Evolutionary conservation across 2,888 invertebrate genomes (phyloP).

Genomic region (Carcina quercana): DNA sequence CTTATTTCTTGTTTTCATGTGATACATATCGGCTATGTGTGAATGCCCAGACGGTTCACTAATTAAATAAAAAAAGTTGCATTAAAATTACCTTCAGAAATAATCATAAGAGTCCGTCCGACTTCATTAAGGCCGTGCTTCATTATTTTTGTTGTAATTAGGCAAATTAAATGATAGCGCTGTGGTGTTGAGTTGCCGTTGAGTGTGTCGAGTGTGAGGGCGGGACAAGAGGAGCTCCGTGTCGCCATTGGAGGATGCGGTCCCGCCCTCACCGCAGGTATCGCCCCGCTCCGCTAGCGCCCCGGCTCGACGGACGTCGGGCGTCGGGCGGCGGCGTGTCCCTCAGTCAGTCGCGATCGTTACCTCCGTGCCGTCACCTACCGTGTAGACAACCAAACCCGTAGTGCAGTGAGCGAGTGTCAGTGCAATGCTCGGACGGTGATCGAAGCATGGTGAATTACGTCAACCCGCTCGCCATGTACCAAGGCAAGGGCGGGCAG

Average conservation of each 20-base stretch:
- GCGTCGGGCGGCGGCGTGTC: too few species aligned
- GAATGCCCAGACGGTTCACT: too few species aligned
- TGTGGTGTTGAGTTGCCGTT: slow-evolving; percentile 15
- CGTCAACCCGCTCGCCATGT: slow-evolving; percentile 80
- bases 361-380: slow-evolving; percentile 39
- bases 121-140: slow-evolving; percentile 47
- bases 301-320: slow-evolving; percentile 36
- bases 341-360: slow-evolving; percentile 48
- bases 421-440: slow-evolving; percentile 67
- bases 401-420: slow-evolving; percentile 64
- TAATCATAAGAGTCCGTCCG: slow-evolving; percentile 4
- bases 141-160: slow-evolving; percentile 66
- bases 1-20: too few species aligned
- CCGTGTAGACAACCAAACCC: slow-evolving; percentile 22
- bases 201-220: slow-evolving; percentile 73
- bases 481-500: slow-evolving; percentile 77
- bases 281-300: slow-evolving; percentile 17
- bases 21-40: too few species aligned
- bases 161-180: slow-evolving; percentile 56
- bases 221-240: slow-evolving; percentile 58
- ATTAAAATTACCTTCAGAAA: neutral
- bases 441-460: slow-evolving; percentile 82
- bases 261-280: slow-evolving; percentile 30
- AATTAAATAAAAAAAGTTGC: neutral
- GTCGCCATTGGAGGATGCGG: slow-evolving; percentile 38